Percentiles rank a stretch among this genome's conserved stretches.
These are phyloP conservation scores for Drosophila quinaria DNA, from an alignment of 2,888 invertebrate genomes.

Conservation along the genomic window DNA sequence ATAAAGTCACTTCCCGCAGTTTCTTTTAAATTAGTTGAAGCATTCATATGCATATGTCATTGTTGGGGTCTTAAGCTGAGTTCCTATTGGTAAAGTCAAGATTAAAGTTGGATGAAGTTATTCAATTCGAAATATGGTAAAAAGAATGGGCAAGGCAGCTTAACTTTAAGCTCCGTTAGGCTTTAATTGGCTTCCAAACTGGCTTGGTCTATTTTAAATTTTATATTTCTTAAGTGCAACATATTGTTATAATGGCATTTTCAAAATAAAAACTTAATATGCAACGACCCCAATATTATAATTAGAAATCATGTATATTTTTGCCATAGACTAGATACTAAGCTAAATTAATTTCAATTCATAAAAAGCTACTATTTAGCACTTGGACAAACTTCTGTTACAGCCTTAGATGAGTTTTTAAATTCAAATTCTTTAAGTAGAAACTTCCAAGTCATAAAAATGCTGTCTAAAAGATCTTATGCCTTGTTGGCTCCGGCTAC, in stretches of 20 bases:
- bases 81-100: conserved; percentile 3
- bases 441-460: conserved; percentile 54
- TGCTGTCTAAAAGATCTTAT: conserved; percentile 53
- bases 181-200: conserved; percentile 10
- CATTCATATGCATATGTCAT: conserved; percentile 47
- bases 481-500: conserved; percentile 47
- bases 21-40: conserved; percentile 27
- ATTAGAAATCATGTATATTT: conserved; percentile 2
- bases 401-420: conserved; percentile 37
- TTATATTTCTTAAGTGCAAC: background rate
- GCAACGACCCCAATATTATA: background rate
- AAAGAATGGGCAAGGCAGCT: conserved; percentile 4
- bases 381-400: conserved; percentile 25
- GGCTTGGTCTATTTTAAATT: background rate
- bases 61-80: conserved; percentile 24
- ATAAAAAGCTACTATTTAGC: conserved; percentile 20
- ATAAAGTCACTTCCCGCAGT: conserved; percentile 63
- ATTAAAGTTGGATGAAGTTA: conserved; percentile 44
- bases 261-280: background rate
- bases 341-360: conserved; percentile 28
- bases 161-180: conserved; percentile 11
- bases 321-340: conserved; percentile 3
- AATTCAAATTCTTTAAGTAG: conserved; percentile 51
- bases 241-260: conserved; percentile 21
- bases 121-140: conserved; percentile 15